Evolutionary conservation across 2,888 invertebrate species (phyloP), one percentile per base, ranked within the genome.

Genomic region (Polyommatus iphigenia): DNA sequence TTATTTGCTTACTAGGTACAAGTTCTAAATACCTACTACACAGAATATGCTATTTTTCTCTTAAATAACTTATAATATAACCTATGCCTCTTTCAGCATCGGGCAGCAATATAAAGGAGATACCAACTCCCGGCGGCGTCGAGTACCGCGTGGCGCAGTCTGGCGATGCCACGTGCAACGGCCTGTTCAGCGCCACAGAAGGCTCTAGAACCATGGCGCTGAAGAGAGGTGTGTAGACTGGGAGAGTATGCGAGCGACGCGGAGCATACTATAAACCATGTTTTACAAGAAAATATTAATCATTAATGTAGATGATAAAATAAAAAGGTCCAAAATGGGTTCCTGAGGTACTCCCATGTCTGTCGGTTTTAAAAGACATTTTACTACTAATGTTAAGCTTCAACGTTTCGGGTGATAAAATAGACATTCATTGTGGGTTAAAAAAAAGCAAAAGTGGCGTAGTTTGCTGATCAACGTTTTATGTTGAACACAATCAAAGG

Each of bases 151-250:
- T 98, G 82, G 98, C 98, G 4, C 98, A 98, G 91, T 98, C 98
- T 77, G 98, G 98, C 10, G 98, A 98, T 89, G 98, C 98, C 78
- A 98, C 98, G 50, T 98, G 98, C 90, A 98, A 98, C 89, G 98
- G 98, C 29, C 95, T 98, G 79, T 98, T 98, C 90, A 98, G 98
- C 85, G 97, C 98, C 73, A 97, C 97, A 81, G 98, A 98, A 85
- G 98, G 98, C 0, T 97, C 97, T 32, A 94, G 97, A 81, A 97
- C 97, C 20, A 97, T 98, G 97, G 96, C 96, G 73, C 93, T 98
- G 67, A 96, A 96, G 86, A 96, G 96, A 96, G 97, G 97, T 97
- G 96, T 97, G 97, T 97, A 87, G 36, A 15, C 5, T 62, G 54
- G 29, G 10, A 24, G 3, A 18, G 18, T n/a, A 0, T 72, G 8